These are phyloP conservation scores for Daphoenositta chrysoptera DNA, from an alignment of 2,113 vertebrate species.

Conservation along the genomic window DNA sequence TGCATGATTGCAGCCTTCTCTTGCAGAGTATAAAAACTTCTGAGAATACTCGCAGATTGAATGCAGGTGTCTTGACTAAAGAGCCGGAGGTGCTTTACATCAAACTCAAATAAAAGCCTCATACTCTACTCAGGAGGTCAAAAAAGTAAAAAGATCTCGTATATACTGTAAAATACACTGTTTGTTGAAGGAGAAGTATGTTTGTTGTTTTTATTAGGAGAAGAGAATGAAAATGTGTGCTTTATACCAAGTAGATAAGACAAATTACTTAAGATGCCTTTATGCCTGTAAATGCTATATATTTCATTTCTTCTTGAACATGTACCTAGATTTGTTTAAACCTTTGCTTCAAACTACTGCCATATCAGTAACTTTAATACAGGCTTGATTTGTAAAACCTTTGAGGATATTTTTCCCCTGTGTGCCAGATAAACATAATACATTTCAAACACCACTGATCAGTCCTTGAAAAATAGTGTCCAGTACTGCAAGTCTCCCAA, in stretches of 20 bases:
- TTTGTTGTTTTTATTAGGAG: slow-evolving; percentile 31
- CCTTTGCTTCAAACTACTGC: neutral
- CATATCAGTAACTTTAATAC: neutral
- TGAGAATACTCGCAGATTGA: slow-evolving; percentile 70
- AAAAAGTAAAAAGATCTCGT: slow-evolving; percentile 5
- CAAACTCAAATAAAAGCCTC: slow-evolving; percentile 64
- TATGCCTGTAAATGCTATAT: neutral
- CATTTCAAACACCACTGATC: neutral
- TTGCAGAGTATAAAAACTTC: slow-evolving; percentile 65
- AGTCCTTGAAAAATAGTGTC: neutral
- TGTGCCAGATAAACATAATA: neutral
- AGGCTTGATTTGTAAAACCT: neutral
- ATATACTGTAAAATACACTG: neutral
- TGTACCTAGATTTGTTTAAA: neutral
- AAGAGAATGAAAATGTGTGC: neutral
- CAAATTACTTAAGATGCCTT: neutral
- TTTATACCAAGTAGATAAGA: neutral
- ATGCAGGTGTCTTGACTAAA: slow-evolving; percentile 74
- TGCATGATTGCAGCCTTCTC: slow-evolving; percentile 26
- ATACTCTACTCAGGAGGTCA: slow-evolving; percentile 24
- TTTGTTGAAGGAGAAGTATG: slow-evolving; percentile 47
- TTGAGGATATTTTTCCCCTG: fast-evolving
- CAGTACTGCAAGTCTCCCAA: neutral
- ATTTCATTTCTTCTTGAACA: neutral
- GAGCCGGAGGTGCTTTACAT: slow-evolving; percentile 67